Conservation (phyloP, 2,797 vertebrate genomes). For the Anguilla obscura region DNA sequence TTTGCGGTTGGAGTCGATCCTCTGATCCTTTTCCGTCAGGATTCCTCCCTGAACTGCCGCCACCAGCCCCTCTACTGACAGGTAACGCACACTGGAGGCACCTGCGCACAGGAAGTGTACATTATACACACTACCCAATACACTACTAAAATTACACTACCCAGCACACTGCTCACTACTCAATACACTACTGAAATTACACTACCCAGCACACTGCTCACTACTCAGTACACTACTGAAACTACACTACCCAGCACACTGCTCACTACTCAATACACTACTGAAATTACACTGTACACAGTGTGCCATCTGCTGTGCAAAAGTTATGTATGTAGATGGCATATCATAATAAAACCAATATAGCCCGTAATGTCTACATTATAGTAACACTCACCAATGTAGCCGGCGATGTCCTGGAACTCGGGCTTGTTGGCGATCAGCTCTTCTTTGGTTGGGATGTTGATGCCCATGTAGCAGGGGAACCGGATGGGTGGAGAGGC, state of each 20-base stretch:
- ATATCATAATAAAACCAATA: too few relatives aligned
- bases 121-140: background rate
- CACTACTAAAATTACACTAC: too few relatives aligned
- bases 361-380: background rate
- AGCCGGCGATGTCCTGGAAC: constrained; percentile 88
- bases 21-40: constrained; percentile 63
- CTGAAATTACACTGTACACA: too few relatives aligned
- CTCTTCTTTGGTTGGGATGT: constrained; percentile 98
- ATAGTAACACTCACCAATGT: constrained; percentile 79
- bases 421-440: constrained; percentile 96
- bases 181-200: too few relatives aligned
- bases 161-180: too few relatives aligned
- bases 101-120: constrained; percentile 65
- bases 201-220: too few relatives aligned
- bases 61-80: constrained; percentile 91
- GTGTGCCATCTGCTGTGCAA: too few relatives aligned
- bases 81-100: constrained; percentile 90
- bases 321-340: too few relatives aligned
- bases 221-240: too few relatives aligned
- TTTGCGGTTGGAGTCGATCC: constrained; percentile 63
- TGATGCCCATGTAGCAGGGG: constrained; percentile 99
- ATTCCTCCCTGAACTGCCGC: constrained; percentile 87
- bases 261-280: too few relatives aligned
- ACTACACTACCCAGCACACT: too few relatives aligned
- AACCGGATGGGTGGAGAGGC: constrained; percentile 93